A percentile compares a stretch with the other conserved stretches of the same genome.
Evolutionary conservation across 1,140 invertebrate species (phyloP).

Genomic region (Drosophila bocqueti): DNA sequence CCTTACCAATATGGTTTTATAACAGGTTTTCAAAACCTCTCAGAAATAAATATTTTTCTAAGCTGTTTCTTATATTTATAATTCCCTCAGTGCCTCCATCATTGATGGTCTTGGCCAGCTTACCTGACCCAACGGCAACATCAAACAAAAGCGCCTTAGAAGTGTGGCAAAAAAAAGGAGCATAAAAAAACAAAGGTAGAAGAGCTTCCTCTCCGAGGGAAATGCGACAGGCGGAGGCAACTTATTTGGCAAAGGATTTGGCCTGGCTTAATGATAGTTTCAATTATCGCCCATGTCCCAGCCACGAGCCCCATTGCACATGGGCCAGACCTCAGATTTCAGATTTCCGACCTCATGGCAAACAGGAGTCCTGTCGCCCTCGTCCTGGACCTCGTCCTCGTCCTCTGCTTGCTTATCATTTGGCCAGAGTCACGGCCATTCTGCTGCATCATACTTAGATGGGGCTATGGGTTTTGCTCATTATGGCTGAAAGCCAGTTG

Average conservation of each 20-base stretch:
- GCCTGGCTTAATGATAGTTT: slow-evolving; percentile 77
- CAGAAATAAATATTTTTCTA: not conserved
- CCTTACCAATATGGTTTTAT: fast-evolving
- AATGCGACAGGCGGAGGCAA: slow-evolving; percentile 24
- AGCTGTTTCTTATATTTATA: not conserved
- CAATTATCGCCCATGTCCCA: slow-evolving; percentile 72
- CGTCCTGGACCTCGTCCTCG: slow-evolving; percentile 13
- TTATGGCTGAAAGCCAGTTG: slow-evolving; percentile 68
- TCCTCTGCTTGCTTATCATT: not conserved
- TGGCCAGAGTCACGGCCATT: slow-evolving; percentile 1
- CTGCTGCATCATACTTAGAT: slow-evolving; percentile 15
- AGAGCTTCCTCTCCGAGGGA: not conserved
- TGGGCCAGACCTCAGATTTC: slow-evolving; percentile 53
- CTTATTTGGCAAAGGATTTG: slow-evolving; percentile 64
- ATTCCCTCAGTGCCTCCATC: slow-evolving; percentile 3
- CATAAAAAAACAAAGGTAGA: slow-evolving; percentile 1
- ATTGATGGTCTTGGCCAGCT: slow-evolving; percentile 54
- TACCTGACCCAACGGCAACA: slow-evolving; percentile 39
- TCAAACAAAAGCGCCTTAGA: slow-evolving; percentile 56
- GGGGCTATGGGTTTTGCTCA: slow-evolving; percentile 42
- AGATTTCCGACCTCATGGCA: slow-evolving; percentile 30
- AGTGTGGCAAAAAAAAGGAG: slow-evolving; percentile 18
- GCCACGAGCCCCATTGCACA: slow-evolving; percentile 47
- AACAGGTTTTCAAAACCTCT: not conserved
- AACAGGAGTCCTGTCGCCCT: slow-evolving; percentile 25